Evolutionary conservation across 2,888 invertebrate genomes (phyloP).

Genomic region (Ectemnius cavifrons): DNA sequence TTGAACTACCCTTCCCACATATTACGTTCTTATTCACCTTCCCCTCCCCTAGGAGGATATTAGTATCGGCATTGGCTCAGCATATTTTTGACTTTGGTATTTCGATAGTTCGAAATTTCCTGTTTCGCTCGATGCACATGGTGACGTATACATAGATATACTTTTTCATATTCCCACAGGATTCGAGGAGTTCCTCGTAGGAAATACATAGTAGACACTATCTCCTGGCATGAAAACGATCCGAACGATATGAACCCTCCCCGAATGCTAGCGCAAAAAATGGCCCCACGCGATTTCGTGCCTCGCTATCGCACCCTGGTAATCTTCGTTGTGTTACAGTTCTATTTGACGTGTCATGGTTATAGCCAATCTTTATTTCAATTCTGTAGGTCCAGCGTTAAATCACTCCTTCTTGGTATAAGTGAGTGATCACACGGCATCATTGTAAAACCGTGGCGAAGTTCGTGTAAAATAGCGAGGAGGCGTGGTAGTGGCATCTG

Average conservation of each 20-base stretch:
- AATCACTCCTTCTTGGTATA: too few relatives aligned
- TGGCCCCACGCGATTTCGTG: not conserved
- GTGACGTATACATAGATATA: not conserved
- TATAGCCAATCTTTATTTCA: too few relatives aligned
- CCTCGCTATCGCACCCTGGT: too few relatives aligned
- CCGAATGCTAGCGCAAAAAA: not conserved
- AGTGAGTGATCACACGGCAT: not conserved
- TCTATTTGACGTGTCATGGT: too few relatives aligned
- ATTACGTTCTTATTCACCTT: constrained; percentile 8
- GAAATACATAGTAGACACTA: not conserved
- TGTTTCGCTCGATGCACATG: not conserved
- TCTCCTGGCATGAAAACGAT: not conserved
- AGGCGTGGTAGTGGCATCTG: constrained; percentile 4
- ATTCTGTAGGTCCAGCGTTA: too few relatives aligned
- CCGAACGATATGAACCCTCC: not conserved
- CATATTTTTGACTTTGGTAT: constrained; percentile 16
- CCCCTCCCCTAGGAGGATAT: not conserved
- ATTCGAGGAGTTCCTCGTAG: constrained; percentile 46
- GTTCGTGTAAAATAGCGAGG: not conserved
- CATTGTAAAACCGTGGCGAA: constrained; percentile 19
- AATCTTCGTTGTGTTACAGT: too few relatives aligned
- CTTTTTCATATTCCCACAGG: constrained; percentile 62
- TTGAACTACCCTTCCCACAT: constrained; percentile 5
- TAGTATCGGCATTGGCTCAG: too few relatives aligned
- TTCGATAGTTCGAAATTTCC: constrained; percentile 3